These are phyloP conservation scores for Cephus spinipes DNA, from an alignment of 2,888 invertebrate species.

Conservation along the genomic window DNA sequence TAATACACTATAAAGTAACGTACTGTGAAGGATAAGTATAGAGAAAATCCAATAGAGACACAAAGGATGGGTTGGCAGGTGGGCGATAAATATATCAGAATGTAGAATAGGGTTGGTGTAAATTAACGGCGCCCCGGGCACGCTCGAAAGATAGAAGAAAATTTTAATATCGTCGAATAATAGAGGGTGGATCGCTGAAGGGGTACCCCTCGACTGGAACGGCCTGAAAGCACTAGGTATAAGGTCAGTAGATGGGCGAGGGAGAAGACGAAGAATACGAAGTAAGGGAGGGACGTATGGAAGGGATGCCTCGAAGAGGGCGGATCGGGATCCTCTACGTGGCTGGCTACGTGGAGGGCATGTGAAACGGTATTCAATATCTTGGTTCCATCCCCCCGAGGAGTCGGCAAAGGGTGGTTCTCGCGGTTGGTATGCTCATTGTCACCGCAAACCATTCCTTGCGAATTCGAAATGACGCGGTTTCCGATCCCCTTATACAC, in stretches of 20 bases:
- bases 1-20: background rate
- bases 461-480: slow-evolving; percentile 52
- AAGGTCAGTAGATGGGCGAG: slow-evolving; percentile 42
- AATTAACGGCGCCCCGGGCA: slow-evolving; percentile 6
- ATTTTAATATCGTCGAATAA: slow-evolving; percentile 58
- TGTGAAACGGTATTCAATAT: slow-evolving; percentile 64
- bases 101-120: slow-evolving; percentile 4
- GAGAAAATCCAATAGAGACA: background rate
- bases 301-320: slow-evolving; percentile 27
- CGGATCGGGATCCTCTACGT: slow-evolving; percentile 26
- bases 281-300: slow-evolving; percentile 18
- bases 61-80: background rate
- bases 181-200: slow-evolving; percentile 27
- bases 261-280: slow-evolving; percentile 7
- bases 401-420: background rate
- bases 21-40: background rate
- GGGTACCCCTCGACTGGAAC: slow-evolving; percentile 6
- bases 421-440: slow-evolving; percentile 51
- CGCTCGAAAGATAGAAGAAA: slow-evolving; percentile 43
- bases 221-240: slow-evolving; percentile 35
- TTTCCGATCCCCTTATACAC: slow-evolving; percentile 16
- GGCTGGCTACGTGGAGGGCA: slow-evolving; percentile 57
- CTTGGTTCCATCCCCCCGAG: slow-evolving; percentile 35
- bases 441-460: slow-evolving; percentile 55
- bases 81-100: background rate